A percentile compares a stretch with the other conserved stretches of the same genome.
Conservation (phyloP, 2,888 invertebrate species). For the Eurytoma californica region DNA sequence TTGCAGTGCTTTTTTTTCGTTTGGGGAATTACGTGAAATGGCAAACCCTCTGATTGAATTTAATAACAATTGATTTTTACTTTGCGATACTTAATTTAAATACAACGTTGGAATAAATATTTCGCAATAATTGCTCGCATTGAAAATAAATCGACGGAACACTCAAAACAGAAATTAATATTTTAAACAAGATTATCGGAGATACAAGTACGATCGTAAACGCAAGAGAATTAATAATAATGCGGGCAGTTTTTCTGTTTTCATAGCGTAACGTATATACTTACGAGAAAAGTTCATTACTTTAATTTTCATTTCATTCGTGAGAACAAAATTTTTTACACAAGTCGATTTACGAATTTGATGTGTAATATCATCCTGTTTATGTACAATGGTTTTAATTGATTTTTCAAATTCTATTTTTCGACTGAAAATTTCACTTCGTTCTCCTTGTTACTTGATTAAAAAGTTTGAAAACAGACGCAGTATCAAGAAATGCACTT, state of each 20-base stretch:
- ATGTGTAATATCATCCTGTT: conserved; percentile 29
- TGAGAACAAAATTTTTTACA: conserved; percentile 11
- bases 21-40: conserved; percentile 18
- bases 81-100: conserved; percentile 44
- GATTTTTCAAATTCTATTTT: conserved; percentile 35
- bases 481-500: conserved; percentile 50
- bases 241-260: conserved; percentile 39
- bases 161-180: neutral
- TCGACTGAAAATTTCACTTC: neutral
- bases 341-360: conserved; percentile 14
- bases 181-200: conserved; percentile 40
- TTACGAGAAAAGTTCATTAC: conserved; percentile 26
- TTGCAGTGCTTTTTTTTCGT: neutral
- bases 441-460: neutral
- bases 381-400: conserved; percentile 43
- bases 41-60: conserved; percentile 29
- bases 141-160: conserved; percentile 36
- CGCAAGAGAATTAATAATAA: conserved; percentile 41
- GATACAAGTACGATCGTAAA: conserved; percentile 40
- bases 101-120: conserved; percentile 50
- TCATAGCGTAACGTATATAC: conserved; percentile 24
- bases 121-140: conserved; percentile 20
- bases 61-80: conserved; percentile 48
- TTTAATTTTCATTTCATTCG: conserved; percentile 9
- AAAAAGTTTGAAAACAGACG: conserved; percentile 20